Evolutionary conservation across 2,113 vertebrate species (phyloP), one percentile per base, ranked within the genome.

Genomic region (Varanus komodoensis): DNA sequence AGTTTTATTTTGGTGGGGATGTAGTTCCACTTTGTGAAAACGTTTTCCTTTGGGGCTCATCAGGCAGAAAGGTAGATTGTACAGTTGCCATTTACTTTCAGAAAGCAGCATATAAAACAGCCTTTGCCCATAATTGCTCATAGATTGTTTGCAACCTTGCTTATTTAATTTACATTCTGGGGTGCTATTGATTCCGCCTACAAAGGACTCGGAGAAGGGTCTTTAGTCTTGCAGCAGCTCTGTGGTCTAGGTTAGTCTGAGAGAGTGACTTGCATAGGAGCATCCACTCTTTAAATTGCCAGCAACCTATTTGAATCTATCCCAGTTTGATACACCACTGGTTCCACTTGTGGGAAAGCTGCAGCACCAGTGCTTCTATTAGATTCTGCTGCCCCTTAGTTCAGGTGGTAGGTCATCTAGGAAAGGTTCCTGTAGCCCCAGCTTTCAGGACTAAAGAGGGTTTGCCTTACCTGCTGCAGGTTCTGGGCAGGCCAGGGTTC

Each of bases 401-500:
- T 29, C 82, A 68, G 38, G 6, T 67, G 23, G 29, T 68, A 27
- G 25, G 23, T 67, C 34, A 14, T 52, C 74, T 67, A 25, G 48
- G 78, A 64, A 21, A 61, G 2, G 48, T 79, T 67, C 38, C 61
- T 8, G 38, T 21, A 79, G 75, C 11, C 38, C 38, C 23, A 48
- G 38, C 12, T 14, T 50, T 67, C 11, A 15, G 75, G 61, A 80
- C 4, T 80, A n/a, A 69, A 69, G 6, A 1, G 0, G 9, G 71
- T 74, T 57, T 54, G 4, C 50, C 29, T 95, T 19, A 29, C 87
- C 38, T 82, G 94, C 84, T 86, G 79, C 96, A 99, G 99, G 99
- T 99, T 95, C 97, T 99, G 97, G 99, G 99, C 95, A 97, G 99
- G 95, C 99, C 99, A 0, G 99, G 99, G 0, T 99, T 99, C 98